phyloP scores from a whole-genome alignment of 2,888 invertebrate genomes.

The Hyles lineata region DNA sequence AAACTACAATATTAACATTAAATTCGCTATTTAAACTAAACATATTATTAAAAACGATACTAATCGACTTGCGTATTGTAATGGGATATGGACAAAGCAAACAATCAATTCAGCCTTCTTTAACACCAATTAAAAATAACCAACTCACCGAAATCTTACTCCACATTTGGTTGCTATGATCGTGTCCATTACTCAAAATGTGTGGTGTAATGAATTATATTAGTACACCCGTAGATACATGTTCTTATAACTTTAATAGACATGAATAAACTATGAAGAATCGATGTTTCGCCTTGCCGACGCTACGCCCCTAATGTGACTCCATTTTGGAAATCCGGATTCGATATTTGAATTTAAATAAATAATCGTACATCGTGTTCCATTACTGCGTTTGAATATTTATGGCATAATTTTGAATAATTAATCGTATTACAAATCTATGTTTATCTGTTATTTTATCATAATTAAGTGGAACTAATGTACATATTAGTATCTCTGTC shows the following conservation, averaged over 20 bases:
- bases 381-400: background rate
- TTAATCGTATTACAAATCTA: background rate
- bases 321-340: constrained; percentile 16
- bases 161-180: constrained; percentile 4
- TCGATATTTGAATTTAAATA: constrained; percentile 26
- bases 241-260: background rate
- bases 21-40: no score
- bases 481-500: no score
- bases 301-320: constrained; percentile 15
- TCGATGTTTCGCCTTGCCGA: constrained; percentile 14
- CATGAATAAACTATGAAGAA: constrained; percentile 20
- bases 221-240: background rate
- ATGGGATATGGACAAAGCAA: no score
- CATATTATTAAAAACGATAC: no score
- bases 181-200: constrained; percentile 17
- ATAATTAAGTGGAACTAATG: no score
- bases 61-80: no score
- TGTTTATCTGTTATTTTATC: background rate
- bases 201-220: constrained; percentile 22
- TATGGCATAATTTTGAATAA: no score
- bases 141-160: constrained; percentile 4
- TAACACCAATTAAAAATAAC: background rate
- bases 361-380: constrained; percentile 2
- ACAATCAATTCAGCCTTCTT: no score
- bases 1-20: no score